Percentiles rank a stretch among this genome's conserved stretches.
phyloP scores from a whole-genome alignment of 2,113 vertebrate genomes.

The Amblyopsis rosae region DNA sequence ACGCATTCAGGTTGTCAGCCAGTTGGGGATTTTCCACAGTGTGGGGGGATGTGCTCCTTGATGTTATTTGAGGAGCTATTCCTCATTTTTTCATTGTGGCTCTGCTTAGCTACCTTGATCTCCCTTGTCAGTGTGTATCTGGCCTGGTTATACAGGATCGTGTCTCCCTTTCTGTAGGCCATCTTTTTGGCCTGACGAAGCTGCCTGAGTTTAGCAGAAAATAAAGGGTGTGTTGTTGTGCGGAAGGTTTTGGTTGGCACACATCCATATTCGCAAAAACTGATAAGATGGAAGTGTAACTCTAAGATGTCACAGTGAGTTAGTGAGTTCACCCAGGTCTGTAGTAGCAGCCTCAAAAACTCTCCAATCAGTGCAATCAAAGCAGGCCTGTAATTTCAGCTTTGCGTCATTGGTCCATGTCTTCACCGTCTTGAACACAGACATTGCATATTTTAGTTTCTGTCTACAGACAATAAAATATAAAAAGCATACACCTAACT shows the following conservation, averaged over 20 bases:
- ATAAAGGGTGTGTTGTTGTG: background rate
- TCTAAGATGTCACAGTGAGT: background rate
- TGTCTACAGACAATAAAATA: too few relatives aligned
- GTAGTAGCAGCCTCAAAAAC: background rate
- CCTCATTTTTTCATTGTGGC: background rate
- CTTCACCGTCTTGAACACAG: background rate
- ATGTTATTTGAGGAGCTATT: too few relatives aligned
- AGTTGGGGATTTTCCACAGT: too few relatives aligned
- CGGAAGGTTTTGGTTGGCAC: background rate
- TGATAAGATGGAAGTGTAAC: background rate
- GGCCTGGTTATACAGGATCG: background rate
- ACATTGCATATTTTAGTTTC: too few relatives aligned
- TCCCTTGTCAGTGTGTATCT: slow-evolving; percentile 2
- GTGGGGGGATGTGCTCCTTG: background rate
- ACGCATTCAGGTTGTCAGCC: background rate
- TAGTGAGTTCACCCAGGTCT: background rate
- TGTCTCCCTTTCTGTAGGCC: background rate
- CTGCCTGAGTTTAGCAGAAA: background rate
- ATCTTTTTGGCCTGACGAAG: background rate
- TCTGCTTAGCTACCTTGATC: background rate
- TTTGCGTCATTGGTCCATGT: background rate
- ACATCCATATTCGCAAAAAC: slow-evolving; percentile 5
- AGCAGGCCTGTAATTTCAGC: background rate
- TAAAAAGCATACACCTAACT: too few relatives aligned
- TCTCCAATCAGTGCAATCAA: background rate